A percentile compares a stretch with the other conserved stretches of the same genome.
Evolutionary conservation across 2,888 invertebrate genomes (phyloP).

Genomic region (Pristionchus exspectatus): DNA sequence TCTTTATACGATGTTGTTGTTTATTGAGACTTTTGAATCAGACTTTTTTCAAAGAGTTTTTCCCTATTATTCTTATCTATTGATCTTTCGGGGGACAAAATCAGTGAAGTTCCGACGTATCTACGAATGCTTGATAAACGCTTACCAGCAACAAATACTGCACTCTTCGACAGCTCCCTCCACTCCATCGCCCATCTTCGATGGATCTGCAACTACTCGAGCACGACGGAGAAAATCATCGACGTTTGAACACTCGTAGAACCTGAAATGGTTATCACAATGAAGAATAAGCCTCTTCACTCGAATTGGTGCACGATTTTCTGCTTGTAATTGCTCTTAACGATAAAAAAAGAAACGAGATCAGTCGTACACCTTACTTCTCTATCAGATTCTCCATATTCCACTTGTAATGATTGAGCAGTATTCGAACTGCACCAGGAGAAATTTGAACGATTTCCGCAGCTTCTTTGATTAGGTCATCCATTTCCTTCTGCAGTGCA

Average conservation of each 20-base stretch:
- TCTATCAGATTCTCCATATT: constrained; percentile 99
- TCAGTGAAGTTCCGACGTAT: too few species aligned
- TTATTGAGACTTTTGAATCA: too few species aligned
- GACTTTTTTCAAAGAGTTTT: too few species aligned
- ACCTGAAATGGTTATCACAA: constrained; percentile 79
- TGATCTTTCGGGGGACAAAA: too few species aligned
- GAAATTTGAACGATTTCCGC: constrained; percentile 59
- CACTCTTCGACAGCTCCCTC: constrained; percentile 18
- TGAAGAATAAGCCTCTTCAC: too few species aligned
- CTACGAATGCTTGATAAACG: constrained; percentile 65
- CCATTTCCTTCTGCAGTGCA: constrained; percentile 46
- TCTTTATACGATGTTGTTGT: too few species aligned
- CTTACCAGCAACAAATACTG: constrained; percentile 64
- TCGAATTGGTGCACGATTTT: too few species aligned
- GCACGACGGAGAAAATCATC: constrained; percentile 89
- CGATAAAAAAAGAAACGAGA: too few species aligned
- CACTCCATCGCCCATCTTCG: constrained; percentile 20
- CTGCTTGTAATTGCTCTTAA: too few species aligned
- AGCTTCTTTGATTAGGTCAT: background rate
- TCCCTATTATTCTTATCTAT: too few species aligned
- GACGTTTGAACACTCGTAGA: constrained; percentile 91
- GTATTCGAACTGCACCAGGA: constrained; percentile 87
- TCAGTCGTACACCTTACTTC: constrained; percentile 86
- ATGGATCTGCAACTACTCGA: constrained; percentile 49
- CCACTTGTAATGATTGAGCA: constrained; percentile 98